Percentiles rank a stretch among this genome's conserved stretches.
phyloP scores from a whole-genome alignment of 2,113 vertebrate genomes.

The Elephas maximus region DNA sequence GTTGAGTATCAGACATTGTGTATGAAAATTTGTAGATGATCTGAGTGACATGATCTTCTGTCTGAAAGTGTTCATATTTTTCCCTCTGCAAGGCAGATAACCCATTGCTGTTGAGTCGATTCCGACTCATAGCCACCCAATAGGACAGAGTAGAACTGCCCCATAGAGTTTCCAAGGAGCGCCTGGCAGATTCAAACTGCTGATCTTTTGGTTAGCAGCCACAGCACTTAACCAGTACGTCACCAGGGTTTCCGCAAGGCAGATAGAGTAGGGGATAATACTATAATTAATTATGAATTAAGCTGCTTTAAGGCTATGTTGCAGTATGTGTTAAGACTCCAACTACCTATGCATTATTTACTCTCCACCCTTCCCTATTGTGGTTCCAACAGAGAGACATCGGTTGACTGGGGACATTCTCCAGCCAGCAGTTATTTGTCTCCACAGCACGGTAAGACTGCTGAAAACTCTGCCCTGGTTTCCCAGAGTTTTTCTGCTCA shows the following conservation, averaged over 20 bases:
- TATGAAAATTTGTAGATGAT: background rate
- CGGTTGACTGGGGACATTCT: background rate
- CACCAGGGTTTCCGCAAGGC: background rate
- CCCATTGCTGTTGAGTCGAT: too few relatives aligned
- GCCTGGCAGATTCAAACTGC: too few relatives aligned
- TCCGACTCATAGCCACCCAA: too few relatives aligned
- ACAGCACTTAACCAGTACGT: too few relatives aligned
- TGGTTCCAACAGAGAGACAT: background rate
- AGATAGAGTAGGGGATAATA: background rate
- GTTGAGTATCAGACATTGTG: background rate
- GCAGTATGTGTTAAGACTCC: background rate
- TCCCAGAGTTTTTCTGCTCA: background rate
- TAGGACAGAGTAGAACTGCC: too few relatives aligned
- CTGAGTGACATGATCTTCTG: background rate
- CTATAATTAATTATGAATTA: background rate
- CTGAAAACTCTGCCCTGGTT: background rate
- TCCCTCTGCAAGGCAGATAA: background rate
- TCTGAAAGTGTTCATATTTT: background rate
- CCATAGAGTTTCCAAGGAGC: too few relatives aligned
- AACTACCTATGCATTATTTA: background rate
- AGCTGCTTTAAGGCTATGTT: background rate
- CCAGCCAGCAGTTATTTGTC: background rate
- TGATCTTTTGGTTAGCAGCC: too few relatives aligned
- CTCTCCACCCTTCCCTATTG: background rate
- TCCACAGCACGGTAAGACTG: background rate